Conservation (phyloP, 64 coral and sea anemone genomes). For the Porites australiensis region DNA sequence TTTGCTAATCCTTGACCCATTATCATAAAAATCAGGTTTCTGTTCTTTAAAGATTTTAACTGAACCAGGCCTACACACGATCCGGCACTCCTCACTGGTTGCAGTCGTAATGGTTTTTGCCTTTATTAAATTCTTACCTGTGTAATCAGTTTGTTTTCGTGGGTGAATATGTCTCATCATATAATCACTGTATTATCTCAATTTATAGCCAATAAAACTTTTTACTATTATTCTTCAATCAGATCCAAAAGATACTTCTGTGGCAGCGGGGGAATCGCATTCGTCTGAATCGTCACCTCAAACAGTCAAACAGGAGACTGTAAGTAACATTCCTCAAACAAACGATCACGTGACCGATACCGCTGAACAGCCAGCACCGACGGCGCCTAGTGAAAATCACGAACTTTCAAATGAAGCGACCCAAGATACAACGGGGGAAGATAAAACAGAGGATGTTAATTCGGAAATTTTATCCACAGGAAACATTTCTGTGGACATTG, state of each 20-base stretch:
- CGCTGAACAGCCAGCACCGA: conserved; percentile 39
- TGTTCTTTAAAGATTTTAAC: too few relatives aligned
- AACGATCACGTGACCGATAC: not conserved
- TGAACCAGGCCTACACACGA: too few relatives aligned
- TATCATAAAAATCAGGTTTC: too few relatives aligned
- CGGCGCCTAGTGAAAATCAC: conserved; percentile 43
- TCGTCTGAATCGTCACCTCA: not conserved
- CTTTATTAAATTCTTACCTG: too few relatives aligned
- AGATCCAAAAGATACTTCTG: conserved; percentile 6
- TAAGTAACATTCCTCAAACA: conserved; percentile 9
- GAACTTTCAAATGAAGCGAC: not conserved
- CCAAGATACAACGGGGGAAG: conserved; percentile 7
- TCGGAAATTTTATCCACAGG: conserved; percentile 17
- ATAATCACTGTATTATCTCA: not conserved
- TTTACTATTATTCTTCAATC: not conserved
- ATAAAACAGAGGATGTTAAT: not conserved
- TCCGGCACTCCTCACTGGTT: too few relatives aligned
- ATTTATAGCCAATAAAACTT: not conserved
- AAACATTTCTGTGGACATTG: conserved; percentile 16
- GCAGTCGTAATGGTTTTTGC: too few relatives aligned
- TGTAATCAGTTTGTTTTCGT: too few relatives aligned
- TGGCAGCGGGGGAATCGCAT: not conserved
- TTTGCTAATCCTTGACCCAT: too few relatives aligned
- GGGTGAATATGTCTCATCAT: too few relatives aligned
- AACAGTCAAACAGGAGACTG: conserved; percentile 2